Evolutionary conservation across 2,797 vertebrate species (phyloP), one percentile per base, ranked within the genome.

Genomic region (Premnoplex brunnescens): DNA sequence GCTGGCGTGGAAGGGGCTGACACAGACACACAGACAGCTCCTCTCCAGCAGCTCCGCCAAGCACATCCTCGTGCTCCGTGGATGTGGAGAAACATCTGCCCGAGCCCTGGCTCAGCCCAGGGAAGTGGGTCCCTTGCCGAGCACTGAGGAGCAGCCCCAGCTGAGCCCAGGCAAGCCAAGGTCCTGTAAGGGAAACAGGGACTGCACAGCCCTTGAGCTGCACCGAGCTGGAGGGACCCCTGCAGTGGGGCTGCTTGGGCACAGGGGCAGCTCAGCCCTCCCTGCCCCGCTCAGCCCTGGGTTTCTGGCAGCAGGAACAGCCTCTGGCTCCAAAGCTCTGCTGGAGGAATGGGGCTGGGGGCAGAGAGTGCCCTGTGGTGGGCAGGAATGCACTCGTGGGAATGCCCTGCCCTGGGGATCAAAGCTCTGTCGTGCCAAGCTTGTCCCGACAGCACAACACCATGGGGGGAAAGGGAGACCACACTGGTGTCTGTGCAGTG

Each of bases 31-130:
- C 58, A 85, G 75, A 81, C 22, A 74, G 91, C 91, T 93, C 64
- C 78, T 87, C 62, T 92, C 72, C 60, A 26, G 68, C 80, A 67
- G 56, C 72, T 52, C 78, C 82, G 97, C 96, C 91, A 91, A 56
- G 43, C 37, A 14, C 67, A 78, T 94, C 92, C 89, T 97, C 76
- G 71, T 85, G 75, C 63, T 54, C 77, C 62, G 78, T 46, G 92
- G 79, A 91, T 78, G 52, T 44, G 85, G 55, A 83, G 93, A 84
- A 97, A 95, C 97, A 97, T 96, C 96, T 97, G 95, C 68, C 91
- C 64, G 93, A 96, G 91, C 84, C 89, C 77, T 13, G 9, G 11
- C 2, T 85, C 82, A 76, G 46, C 78, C 83, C 68, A 93, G 96
- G 71, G 73, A 73, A 91, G 69, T 13, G 60, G 48, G 36, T 17